Conservation (phyloP, 2,113 vertebrate genomes). For the Parotia lawesii region DNA sequence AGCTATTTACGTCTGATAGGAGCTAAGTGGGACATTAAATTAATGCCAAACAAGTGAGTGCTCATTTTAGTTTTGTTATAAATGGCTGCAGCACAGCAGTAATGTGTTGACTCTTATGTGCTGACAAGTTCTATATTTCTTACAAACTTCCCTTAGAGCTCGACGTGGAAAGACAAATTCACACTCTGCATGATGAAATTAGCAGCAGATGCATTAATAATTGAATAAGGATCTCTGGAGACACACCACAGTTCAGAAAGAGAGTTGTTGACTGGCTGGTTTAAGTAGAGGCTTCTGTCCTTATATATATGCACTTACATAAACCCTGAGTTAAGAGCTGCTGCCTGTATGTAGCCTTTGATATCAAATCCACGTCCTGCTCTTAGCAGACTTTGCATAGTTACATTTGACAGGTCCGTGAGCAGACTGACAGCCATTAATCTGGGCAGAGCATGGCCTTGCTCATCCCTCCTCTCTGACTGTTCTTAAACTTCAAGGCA, state of each 20-base stretch:
- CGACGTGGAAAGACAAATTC: conserved; percentile 47
- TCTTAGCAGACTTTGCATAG: background rate
- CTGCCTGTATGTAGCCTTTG: background rate
- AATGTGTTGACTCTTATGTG: conserved; percentile 50
- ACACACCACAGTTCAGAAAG: background rate
- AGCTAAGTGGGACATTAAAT: conserved; percentile 66
- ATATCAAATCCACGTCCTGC: background rate
- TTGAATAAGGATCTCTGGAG: conserved; percentile 41
- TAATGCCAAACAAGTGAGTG: conserved; percentile 67
- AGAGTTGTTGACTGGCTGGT: conserved; percentile 3
- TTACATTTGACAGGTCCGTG: background rate
- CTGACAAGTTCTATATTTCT: conserved; percentile 52
- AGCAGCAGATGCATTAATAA: conserved; percentile 57
- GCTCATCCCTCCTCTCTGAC: background rate
- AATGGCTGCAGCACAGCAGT: conserved; percentile 35
- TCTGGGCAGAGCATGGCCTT: background rate
- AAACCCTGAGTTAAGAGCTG: background rate
- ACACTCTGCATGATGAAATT: conserved; percentile 56
- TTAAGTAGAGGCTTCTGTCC: background rate
- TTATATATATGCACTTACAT: background rate
- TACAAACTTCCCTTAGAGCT: conserved; percentile 45
- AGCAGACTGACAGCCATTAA: background rate
- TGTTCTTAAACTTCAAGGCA: background rate
- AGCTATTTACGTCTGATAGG: conserved; percentile 58
- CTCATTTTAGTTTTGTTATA: conserved; percentile 56